A percentile compares a stretch with the other conserved stretches of the same genome.
These are phyloP conservation scores for Nasonia vitripennis DNA, from an alignment of 1,140 invertebrate species.

Conservation along the genomic window DNA sequence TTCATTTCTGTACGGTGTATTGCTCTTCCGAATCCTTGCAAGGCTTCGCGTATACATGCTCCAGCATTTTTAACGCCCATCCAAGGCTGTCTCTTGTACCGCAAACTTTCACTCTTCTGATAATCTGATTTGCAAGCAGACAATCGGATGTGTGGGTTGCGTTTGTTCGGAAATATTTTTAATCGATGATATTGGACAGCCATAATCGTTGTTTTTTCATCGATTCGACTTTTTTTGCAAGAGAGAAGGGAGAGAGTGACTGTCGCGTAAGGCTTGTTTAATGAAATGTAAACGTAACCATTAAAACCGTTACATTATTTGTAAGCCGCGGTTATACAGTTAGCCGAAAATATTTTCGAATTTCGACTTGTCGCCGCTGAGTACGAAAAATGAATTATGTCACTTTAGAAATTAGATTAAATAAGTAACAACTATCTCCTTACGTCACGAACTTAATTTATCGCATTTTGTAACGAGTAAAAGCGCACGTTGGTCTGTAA, in stretches of 20 bases:
- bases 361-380: too few relatives aligned
- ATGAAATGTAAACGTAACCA: not conserved
- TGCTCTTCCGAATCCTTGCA: constrained; percentile 3
- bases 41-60: not conserved
- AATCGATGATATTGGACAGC: not conserved
- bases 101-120: not conserved
- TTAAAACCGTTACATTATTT: not conserved
- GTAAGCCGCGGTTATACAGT: not conserved
- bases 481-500: too few relatives aligned
- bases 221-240: not conserved
- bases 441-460: too few relatives aligned
- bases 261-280: not conserved
- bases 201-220: not conserved
- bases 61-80: not conserved
- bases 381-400: too few relatives aligned
- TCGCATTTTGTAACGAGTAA: too few relatives aligned
- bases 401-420: too few relatives aligned
- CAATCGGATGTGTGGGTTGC: not conserved
- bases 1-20: not conserved
- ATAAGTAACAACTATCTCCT: too few relatives aligned
- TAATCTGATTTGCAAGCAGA: not conserved
- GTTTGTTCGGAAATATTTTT: not conserved
- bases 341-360: not conserved
- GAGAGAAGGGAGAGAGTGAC: too few relatives aligned
- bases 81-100: not conserved